phyloP scores from a whole-genome alignment of 1,140 invertebrate species.

The Drosophila pseudoananassae region DNA sequence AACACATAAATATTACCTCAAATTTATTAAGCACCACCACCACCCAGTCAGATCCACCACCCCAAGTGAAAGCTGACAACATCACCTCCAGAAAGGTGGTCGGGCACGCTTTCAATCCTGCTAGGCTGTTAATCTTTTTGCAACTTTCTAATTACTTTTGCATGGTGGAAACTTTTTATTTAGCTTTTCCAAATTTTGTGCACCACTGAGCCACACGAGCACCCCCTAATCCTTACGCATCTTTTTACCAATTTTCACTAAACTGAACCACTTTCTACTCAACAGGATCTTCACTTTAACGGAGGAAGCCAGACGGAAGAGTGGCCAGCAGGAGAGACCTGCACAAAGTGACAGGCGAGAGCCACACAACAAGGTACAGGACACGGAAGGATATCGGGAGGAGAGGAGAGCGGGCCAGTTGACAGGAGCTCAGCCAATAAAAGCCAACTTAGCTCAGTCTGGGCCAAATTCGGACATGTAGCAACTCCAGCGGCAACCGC shows the following conservation, averaged over 20 bases:
- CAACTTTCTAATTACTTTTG: slow-evolving; percentile 76
- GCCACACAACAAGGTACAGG: slow-evolving; percentile 41
- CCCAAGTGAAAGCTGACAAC: slow-evolving; percentile 24
- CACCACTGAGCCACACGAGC: slow-evolving; percentile 31
- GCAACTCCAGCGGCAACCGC: slow-evolving; percentile 45
- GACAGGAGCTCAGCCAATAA: slow-evolving; percentile 64
- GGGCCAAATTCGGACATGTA: slow-evolving; percentile 52
- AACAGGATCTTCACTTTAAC: slow-evolving; percentile 50
- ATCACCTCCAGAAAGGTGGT: not conserved
- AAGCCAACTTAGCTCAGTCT: slow-evolving; percentile 51
- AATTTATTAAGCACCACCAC: slow-evolving; percentile 57
- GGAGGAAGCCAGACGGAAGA: slow-evolving; percentile 12
- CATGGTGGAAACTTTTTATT: slow-evolving; percentile 55
- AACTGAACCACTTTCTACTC: slow-evolving; percentile 79
- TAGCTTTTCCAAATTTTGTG: slow-evolving; percentile 63
- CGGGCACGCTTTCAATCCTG: not conserved
- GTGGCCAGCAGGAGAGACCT: slow-evolving; percentile 12
- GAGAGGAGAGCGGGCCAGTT: slow-evolving; percentile 8
- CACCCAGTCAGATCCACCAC: slow-evolving; percentile 11
- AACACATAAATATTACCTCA: slow-evolving; percentile 56
- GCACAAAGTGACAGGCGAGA: slow-evolving; percentile 37
- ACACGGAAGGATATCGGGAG: slow-evolving; percentile 4
- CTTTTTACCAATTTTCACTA: slow-evolving; percentile 46
- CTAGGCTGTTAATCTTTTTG: slow-evolving; percentile 68
- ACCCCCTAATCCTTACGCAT: not conserved